Percentiles rank a stretch among this genome's conserved stretches.
phyloP scores from a whole-genome alignment of 2,888 invertebrate species.

The Antheraea assamensis region DNA sequence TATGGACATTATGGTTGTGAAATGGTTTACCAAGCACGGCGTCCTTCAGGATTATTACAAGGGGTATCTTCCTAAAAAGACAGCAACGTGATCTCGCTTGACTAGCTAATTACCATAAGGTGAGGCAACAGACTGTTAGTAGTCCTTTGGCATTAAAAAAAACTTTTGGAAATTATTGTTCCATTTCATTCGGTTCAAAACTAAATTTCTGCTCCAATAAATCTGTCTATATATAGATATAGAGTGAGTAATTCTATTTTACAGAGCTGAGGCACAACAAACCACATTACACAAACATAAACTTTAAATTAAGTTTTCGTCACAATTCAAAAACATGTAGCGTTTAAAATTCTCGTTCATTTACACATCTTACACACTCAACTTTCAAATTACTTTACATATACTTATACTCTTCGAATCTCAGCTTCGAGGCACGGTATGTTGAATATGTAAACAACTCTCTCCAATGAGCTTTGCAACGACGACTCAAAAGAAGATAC shows the following conservation, averaged over 20 bases:
- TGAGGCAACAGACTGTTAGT: too few relatives aligned
- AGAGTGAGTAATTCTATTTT: background rate
- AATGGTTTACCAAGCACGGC: too few relatives aligned
- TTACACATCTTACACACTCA: slow-evolving; percentile 19
- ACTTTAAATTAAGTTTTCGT: slow-evolving; percentile 13
- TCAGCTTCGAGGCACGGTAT: background rate
- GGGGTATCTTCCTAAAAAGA: too few relatives aligned
- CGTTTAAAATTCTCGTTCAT: slow-evolving; percentile 18
- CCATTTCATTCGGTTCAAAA: background rate
- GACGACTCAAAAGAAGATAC: background rate
- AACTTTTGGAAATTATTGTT: background rate
- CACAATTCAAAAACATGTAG: slow-evolving; percentile 15
- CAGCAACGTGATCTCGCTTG: too few relatives aligned
- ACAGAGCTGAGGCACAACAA: background rate
- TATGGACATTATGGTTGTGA: too few relatives aligned
- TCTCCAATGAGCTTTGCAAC: slow-evolving; percentile 10
- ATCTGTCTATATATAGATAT: background rate
- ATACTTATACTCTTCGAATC: slow-evolving; percentile 6
- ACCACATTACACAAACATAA: background rate
- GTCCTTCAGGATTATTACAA: too few relatives aligned
- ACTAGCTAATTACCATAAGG: too few relatives aligned
- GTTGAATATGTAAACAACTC: slow-evolving; percentile 14
- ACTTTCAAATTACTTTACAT: slow-evolving; percentile 17
- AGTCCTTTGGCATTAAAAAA: background rate
- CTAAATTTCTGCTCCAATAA: background rate